Evolutionary conservation across 2,888 invertebrate species (phyloP).

Genomic region (Boloria selene): DNA sequence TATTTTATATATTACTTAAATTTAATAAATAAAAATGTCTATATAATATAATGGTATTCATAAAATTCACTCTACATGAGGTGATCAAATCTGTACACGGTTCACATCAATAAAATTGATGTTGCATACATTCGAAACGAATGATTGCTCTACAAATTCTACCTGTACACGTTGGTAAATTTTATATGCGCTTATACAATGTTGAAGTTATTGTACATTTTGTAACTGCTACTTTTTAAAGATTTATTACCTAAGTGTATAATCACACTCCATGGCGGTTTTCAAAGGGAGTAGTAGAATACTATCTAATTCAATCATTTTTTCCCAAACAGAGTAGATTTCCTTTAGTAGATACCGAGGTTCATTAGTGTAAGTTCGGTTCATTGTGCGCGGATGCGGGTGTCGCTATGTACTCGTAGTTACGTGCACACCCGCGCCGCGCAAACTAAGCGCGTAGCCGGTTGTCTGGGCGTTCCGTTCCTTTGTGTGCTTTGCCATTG

Average conservation of each 20-base stretch:
- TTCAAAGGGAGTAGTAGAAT: slow-evolving; percentile 15
- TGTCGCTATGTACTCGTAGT: slow-evolving; percentile 40
- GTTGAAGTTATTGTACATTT: no score
- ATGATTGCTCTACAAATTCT: no score
- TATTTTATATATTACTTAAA: no score
- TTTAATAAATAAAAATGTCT: no score
- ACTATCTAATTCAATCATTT: slow-evolving; percentile 32
- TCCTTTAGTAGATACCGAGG: slow-evolving; percentile 38
- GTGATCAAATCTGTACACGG: no score
- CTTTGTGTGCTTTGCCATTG: slow-evolving; percentile 74
- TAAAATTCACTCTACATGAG: not conserved
- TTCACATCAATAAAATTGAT: no score
- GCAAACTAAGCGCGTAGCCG: slow-evolving; percentile 49
- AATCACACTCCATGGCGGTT: not conserved
- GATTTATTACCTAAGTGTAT: slow-evolving; percentile 1
- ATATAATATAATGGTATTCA: not conserved
- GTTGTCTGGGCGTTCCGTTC: slow-evolving; percentile 62
- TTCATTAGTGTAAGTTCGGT: slow-evolving; percentile 48
- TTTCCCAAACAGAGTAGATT: slow-evolving; percentile 41
- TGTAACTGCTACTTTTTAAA: not conserved
- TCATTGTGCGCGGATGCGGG: slow-evolving; percentile 43
- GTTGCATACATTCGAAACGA: no score
- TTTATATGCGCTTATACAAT: no score
- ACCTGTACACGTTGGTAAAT: no score
- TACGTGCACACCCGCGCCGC: slow-evolving; percentile 43